Evolutionary conservation across 1,140 invertebrate genomes (phyloP).

Genomic region (Drosophila orosa): DNA sequence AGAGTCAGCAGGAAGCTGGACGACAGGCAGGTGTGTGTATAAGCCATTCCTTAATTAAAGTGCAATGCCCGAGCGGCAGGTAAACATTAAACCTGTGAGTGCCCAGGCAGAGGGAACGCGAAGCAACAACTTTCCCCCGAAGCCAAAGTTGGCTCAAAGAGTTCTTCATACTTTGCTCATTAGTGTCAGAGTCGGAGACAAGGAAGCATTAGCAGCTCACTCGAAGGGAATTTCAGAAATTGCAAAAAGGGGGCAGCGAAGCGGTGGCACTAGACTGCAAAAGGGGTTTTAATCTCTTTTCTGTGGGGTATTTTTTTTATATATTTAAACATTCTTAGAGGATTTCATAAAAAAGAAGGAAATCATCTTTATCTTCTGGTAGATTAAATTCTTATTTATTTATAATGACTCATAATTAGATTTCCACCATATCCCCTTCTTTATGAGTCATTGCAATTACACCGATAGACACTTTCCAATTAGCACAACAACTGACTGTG

Average conservation of each 20-base stretch:
- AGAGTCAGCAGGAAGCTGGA: conserved; percentile 29
- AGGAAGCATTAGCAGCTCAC: conserved; percentile 29
- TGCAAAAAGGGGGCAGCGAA: neutral
- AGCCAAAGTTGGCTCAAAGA: conserved; percentile 29
- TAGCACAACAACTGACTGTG: conserved; percentile 43
- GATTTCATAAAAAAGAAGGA: neutral
- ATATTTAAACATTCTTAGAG: no score
- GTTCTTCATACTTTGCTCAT: conserved; percentile 64
- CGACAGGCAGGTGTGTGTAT: conserved; percentile 2
- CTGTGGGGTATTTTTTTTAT: neutral
- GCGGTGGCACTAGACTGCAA: neutral
- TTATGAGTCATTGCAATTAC: neutral
- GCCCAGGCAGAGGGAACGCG: conserved; percentile 5
- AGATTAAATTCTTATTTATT: neutral
- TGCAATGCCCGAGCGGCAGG: conserved; percentile 37
- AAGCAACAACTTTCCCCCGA: conserved; percentile 14
- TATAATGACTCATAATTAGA: neutral
- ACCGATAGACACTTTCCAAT: conserved; percentile 47
- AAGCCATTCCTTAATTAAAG: conserved; percentile 62
- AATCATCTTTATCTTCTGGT: neutral
- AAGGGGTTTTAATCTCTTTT: neutral
- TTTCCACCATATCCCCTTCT: neutral
- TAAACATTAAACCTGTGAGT: conserved; percentile 14
- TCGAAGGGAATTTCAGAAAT: conserved; percentile 6
- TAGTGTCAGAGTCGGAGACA: conserved; percentile 42